These are phyloP conservation scores for Escarpia spicata DNA, from an alignment of 2,888 invertebrate species.

Conservation along the genomic window DNA sequence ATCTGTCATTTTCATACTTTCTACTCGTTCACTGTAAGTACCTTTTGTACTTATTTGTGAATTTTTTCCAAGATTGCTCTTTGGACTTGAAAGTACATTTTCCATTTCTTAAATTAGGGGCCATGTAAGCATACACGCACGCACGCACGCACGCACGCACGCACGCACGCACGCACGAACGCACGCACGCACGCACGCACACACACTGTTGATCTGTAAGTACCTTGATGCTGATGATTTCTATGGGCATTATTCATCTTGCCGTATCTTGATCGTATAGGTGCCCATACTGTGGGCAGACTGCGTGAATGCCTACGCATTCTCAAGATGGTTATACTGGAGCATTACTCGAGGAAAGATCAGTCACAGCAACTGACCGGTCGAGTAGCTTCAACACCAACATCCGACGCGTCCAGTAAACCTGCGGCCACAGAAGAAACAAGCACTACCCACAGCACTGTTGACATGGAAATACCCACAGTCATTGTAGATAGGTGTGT, in stretches of 20 bases:
- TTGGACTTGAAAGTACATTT: too few species aligned
- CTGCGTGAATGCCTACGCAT: constrained; percentile 58
- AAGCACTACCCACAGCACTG: background rate
- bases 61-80: too few species aligned
- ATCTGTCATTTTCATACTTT: too few species aligned
- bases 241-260: background rate
- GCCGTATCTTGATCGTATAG: background rate
- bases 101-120: too few species aligned
- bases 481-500: constrained; percentile 13
- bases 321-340: constrained; percentile 45
- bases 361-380: background rate
- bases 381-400: background rate
- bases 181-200: too few species aligned
- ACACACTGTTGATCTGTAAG: too few species aligned
- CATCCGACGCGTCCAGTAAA: background rate
- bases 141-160: too few species aligned
- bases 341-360: constrained; percentile 1
- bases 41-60: too few species aligned
- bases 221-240: background rate
- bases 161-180: too few species aligned
- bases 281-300: constrained; percentile 43
- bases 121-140: too few species aligned
- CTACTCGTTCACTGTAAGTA: too few species aligned
- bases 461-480: background rate
- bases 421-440: background rate